Evolutionary conservation across 2,797 vertebrate species (phyloP), one percentile per base, ranked within the genome.

Genomic region (Lutjanus campechanus): DNA sequence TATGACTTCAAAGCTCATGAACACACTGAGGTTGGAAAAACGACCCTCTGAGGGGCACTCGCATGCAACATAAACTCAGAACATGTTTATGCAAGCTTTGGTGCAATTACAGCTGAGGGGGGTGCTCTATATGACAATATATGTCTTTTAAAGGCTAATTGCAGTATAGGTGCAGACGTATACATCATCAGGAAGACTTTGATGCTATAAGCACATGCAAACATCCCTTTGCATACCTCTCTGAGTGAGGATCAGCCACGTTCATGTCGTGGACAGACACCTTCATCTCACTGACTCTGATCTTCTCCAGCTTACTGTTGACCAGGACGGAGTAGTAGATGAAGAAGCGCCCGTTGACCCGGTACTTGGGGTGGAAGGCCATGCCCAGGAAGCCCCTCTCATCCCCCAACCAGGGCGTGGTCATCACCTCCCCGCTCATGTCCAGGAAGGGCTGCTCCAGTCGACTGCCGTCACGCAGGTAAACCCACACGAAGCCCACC

Each of bases 311-410:
- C 78, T 80, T 50, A 19, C 91, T 88, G 79, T 94, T 88, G 82
- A 90, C 90, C 83, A 93, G 74, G 40, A 96, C 92, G 0, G 96
- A 97, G 78, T 97, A 97, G 89, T 96, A 97, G 78, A 98, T 90
- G 68, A 95, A 98, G 88, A 98, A 96, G 73, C 95, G 96, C 5
- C 95, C 88, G 0, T 97, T 98, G 80, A 70, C 41, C 19, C 81
- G 88, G 89, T 96, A 96, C 50, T 86, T 87, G 2, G 96, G 96
- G 16, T 98, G 96, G 69, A 98, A 97, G 59, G 95, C 95, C 93
- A 98, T 92, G 4, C 96, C 96, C 76, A 98, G 88, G 83, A 98
- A 97, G 7, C 96, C 97, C 17, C 96, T 95, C 88, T 97, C 96
- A 22, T 98, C 96, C 11, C 96, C 97, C 20, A 95, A 73, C 97